Evolutionary conservation across 2,113 vertebrate genomes (phyloP).

Genomic region (Entelurus aequoreus): DNA sequence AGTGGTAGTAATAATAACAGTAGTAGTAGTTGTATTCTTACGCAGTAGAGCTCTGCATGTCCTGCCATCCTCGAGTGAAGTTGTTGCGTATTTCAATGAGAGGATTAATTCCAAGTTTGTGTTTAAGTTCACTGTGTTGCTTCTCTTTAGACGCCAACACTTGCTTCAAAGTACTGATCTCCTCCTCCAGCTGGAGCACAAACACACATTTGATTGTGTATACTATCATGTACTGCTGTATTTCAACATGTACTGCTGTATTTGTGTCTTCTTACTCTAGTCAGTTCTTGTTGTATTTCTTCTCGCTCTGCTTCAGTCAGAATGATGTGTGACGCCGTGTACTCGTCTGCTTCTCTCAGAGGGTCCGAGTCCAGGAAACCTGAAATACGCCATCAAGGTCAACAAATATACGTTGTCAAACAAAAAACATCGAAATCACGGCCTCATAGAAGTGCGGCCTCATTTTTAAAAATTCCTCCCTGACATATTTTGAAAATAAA

Average conservation of each 20-base stretch:
- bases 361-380: slow-evolving; percentile 84
- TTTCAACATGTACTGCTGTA: no score
- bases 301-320: slow-evolving; percentile 91
- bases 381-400: slow-evolving; percentile 31
- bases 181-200: slow-evolving; percentile 82
- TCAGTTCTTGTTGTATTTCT: slow-evolving; percentile 82
- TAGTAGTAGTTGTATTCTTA: slow-evolving; percentile 60
- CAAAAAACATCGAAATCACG: no score
- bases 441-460: no score
- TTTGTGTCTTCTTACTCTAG: slow-evolving; percentile 73
- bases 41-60: slow-evolving; percentile 91
- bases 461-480: no score
- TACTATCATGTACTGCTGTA: no score
- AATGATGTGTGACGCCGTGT: slow-evolving; percentile 77
- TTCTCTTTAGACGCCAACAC: slow-evolving; percentile 92
- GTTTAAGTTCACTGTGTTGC: slow-evolving; percentile 85
- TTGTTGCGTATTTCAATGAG: slow-evolving; percentile 88
- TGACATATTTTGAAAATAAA: no score
- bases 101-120: slow-evolving; percentile 86
- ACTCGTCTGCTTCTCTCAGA: slow-evolving; percentile 81
- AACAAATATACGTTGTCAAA: neutral
- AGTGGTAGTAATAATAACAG: no score
- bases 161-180: slow-evolving; percentile 89
- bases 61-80: slow-evolving; percentile 89
- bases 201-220: no score